Percentiles rank a stretch among this genome's conserved stretches.
Conservation (phyloP, 2,113 vertebrate genomes). For the Labeo catla region DNA sequence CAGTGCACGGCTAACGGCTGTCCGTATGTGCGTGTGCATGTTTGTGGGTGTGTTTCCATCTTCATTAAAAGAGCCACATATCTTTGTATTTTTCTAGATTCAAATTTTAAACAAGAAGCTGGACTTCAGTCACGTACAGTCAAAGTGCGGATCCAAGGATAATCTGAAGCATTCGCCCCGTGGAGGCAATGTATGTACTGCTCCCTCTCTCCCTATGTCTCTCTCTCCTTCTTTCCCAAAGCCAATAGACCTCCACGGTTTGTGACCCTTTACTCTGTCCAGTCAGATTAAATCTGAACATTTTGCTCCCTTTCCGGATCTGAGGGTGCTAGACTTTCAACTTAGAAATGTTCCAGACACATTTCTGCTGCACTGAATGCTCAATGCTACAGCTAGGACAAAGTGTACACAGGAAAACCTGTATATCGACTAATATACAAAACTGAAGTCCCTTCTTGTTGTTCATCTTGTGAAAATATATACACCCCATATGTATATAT, state of each 20-base stretch:
- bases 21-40: slow-evolving; percentile 28
- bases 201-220: slow-evolving; percentile 12
- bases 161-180: slow-evolving; percentile 88
- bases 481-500: slow-evolving; percentile 54
- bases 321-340: background rate
- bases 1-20: background rate
- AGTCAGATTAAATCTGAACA: too few species aligned
- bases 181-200: slow-evolving; percentile 90
- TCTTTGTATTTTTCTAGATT: slow-evolving; percentile 86
- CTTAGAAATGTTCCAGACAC: background rate
- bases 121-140: slow-evolving; percentile 87
- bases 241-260: slow-evolving; percentile 13
- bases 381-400: background rate
- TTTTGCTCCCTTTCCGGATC: background rate
- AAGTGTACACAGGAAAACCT: background rate
- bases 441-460: slow-evolving; percentile 59
- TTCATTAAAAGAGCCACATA: slow-evolving; percentile 56
- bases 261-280: background rate
- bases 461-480: slow-evolving; percentile 47
- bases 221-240: slow-evolving; percentile 18
- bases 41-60: slow-evolving; percentile 40
- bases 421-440: background rate
- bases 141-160: slow-evolving; percentile 93
- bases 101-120: slow-evolving; percentile 95
- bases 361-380: background rate